Evolutionary conservation across 2,888 invertebrate species (phyloP).

Genomic region (Drosophila eohydei): DNA sequence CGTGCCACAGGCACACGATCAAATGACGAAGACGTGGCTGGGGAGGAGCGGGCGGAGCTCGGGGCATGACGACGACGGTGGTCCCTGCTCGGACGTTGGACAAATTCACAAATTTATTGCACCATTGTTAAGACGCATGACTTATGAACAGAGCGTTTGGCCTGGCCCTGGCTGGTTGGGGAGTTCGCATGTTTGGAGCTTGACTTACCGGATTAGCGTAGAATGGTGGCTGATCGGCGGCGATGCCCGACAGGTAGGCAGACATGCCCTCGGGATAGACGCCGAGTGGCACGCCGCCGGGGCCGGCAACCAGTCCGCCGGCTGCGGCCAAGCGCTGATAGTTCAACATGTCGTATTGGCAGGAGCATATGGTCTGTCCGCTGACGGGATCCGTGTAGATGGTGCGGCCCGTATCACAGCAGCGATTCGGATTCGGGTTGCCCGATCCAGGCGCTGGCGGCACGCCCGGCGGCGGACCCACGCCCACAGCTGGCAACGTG

Average conservation of each 20-base stretch:
- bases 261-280: conserved; percentile 94
- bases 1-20: conserved; percentile 71
- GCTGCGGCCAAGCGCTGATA: conserved; percentile 90
- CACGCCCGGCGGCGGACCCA: conserved; percentile 77
- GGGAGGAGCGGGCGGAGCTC: conserved; percentile 12
- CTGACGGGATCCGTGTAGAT: conserved; percentile 95
- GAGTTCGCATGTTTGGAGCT: conserved; percentile 18
- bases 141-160: conserved; percentile 65
- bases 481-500: conserved; percentile 71
- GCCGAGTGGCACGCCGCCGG: conserved; percentile 90
- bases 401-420: conserved; percentile 96
- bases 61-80: conserved; percentile 37
- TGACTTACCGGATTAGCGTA: conserved; percentile 93
- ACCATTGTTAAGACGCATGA: conserved; percentile 75
- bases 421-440: conserved; percentile 86
- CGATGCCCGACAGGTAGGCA: conserved; percentile 93
- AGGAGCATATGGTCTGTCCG: conserved; percentile 95
- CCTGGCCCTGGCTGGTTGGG: conserved; percentile 7
- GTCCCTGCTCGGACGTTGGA: conserved; percentile 66
- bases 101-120: conserved; percentile 81
- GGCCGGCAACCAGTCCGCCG: conserved; percentile 85
- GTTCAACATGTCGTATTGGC: conserved; percentile 94
- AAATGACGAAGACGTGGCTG: conserved; percentile 59
- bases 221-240: conserved; percentile 94
- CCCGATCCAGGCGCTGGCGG: conserved; percentile 85